These are phyloP conservation scores for Agelastica alni DNA, from an alignment of 2,888 invertebrate species.

Conservation along the genomic window DNA sequence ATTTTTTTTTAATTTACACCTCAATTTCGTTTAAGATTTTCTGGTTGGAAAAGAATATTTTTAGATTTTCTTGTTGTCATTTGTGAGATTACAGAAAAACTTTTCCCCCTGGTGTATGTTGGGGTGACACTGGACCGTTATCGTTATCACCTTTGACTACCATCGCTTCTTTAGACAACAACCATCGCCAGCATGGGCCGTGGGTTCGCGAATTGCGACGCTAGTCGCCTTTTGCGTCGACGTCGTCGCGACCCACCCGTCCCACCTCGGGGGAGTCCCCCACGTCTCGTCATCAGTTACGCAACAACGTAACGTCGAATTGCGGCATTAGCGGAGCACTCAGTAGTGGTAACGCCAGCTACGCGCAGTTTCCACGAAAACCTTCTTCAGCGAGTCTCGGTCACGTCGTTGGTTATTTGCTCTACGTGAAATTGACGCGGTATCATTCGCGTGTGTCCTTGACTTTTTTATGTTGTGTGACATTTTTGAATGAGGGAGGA, in stretches of 20 bases:
- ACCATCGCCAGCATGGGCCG: too few relatives aligned
- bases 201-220: background rate
- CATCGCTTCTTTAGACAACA: too few relatives aligned
- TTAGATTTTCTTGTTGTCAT: too few relatives aligned
- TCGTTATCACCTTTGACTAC: too few relatives aligned
- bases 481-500: background rate
- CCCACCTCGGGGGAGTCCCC: slow-evolving; percentile 11
- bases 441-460: slow-evolving; percentile 6
- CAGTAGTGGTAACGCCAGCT: slow-evolving; percentile 9
- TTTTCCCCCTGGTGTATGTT: too few relatives aligned
- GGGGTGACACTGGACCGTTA: too few relatives aligned
- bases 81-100: too few relatives aligned
- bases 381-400: slow-evolving; percentile 11
- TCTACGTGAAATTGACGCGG: background rate
- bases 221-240: slow-evolving; percentile 12
- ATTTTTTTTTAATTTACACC: too few relatives aligned
- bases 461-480: slow-evolving; percentile 4
- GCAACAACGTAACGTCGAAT: slow-evolving; percentile 15
- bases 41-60: too few relatives aligned
- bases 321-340: slow-evolving; percentile 9
- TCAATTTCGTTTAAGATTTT: too few relatives aligned
- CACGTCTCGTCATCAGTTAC: slow-evolving; percentile 12
- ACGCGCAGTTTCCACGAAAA: slow-evolving; percentile 2
- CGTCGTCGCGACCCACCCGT: slow-evolving; percentile 12
- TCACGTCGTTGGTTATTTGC: background rate